phyloP scores from a whole-genome alignment of 2,888 invertebrate genomes.

The Eupithecia pulchellata region DNA sequence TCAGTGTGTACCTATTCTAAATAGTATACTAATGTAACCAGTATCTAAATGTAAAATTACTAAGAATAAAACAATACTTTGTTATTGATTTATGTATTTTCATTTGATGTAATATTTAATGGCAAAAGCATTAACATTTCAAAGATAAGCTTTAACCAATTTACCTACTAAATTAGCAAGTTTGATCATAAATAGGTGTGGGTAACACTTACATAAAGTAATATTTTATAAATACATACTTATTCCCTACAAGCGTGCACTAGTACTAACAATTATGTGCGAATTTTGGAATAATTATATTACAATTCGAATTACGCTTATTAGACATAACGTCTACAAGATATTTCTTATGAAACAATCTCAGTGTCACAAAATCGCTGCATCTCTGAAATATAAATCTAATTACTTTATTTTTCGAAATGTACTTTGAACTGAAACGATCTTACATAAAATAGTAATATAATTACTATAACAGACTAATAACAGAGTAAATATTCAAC shows the following conservation, averaged over 20 bases:
- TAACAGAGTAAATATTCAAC: slow-evolving; percentile 61
- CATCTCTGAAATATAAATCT: slow-evolving; percentile 32
- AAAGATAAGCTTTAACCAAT: slow-evolving; percentile 35
- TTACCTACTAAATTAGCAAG: slow-evolving; percentile 47
- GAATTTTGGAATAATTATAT: slow-evolving; percentile 36
- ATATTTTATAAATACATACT: slow-evolving; percentile 48
- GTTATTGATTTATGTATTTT: slow-evolving; percentile 61
- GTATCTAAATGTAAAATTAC: slow-evolving; percentile 17
- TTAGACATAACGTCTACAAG: slow-evolving; percentile 19
- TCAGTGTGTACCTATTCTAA: not conserved
- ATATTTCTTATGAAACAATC: slow-evolving; percentile 33
- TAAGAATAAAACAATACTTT: slow-evolving; percentile 34
- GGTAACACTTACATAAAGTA: slow-evolving; percentile 56
- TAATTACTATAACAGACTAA: slow-evolving; percentile 73
- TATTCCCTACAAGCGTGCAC: slow-evolving; percentile 58
- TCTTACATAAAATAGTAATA: slow-evolving; percentile 74
- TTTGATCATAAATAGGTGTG: slow-evolving; percentile 52
- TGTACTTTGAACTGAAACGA: slow-evolving; percentile 52
- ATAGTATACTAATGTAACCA: not conserved
- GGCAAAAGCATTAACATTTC: slow-evolving; percentile 45
- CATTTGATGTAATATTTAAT: slow-evolving; percentile 47
- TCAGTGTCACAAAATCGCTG: slow-evolving; percentile 49
- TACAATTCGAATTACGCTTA: slow-evolving; percentile 31
- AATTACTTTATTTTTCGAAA: slow-evolving; percentile 19
- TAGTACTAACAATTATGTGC: slow-evolving; percentile 60